These are phyloP conservation scores for Spinus pinus DNA, from an alignment of 2,797 vertebrate species.

Conservation along the genomic window DNA sequence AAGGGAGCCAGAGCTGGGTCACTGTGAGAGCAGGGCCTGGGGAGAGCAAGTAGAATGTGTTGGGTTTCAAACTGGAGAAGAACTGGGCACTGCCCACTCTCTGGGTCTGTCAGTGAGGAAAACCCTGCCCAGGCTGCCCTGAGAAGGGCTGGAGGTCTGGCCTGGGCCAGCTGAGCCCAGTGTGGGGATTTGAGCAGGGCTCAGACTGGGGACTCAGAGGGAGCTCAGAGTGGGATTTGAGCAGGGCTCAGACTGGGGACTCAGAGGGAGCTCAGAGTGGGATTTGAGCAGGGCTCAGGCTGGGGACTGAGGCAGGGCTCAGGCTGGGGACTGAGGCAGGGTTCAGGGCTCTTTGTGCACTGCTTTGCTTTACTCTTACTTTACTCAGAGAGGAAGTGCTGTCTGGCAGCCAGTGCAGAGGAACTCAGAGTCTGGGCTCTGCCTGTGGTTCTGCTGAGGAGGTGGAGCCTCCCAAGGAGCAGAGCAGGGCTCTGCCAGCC, in stretches of 20 bases:
- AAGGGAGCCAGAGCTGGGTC: not conserved
- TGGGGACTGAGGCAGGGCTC: no score
- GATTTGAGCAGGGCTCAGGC: not conserved
- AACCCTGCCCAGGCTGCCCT: not conserved
- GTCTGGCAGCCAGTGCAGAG: not conserved
- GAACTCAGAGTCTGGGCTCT: not conserved
- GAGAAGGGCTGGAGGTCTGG: not conserved
- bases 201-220: no score
- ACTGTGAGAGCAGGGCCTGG: not conserved
- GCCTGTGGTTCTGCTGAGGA: not conserved
- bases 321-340: not conserved
- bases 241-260: not conserved
- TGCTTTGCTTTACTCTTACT: not conserved
- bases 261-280: not conserved
- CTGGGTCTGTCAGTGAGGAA: not conserved
- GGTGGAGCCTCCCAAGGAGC: not conserved
- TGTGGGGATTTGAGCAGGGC: not conserved
- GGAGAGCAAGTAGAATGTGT: accelerated
- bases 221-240: no score
- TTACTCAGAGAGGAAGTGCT: not conserved
- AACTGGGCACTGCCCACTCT: not conserved
- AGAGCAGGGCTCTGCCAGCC: not conserved
- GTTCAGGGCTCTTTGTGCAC: not conserved
- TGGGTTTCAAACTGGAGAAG: not conserved
- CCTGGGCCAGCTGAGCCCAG: not conserved